Base-by-base conservation (phyloP, 2,888 invertebrate genomes). In the Drosophila vallismaia region DNA sequence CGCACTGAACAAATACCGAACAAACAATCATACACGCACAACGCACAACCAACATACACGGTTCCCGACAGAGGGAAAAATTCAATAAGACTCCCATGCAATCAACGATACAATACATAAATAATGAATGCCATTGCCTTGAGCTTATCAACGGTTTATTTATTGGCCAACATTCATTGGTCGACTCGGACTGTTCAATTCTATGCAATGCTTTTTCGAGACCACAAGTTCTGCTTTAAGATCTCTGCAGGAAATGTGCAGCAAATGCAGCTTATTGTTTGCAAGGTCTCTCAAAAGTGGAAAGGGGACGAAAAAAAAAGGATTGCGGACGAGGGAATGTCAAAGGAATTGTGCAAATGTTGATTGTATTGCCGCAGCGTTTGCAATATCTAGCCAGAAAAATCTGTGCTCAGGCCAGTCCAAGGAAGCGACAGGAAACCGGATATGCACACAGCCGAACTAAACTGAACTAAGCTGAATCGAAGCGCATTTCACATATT, bases 91-190 rank as follows among this genome's bases (percentile, higher is more conserved):
- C 53, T 57, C 40, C 70, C 57, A 72, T 75, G 83, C 88, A 81
- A 81, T 81, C 88, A 88, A 68, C 67, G 79, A 68, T 59, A 66
- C 88, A 81, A 81, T 83, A 88, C 78, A 79, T 79, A 73, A 77
- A 74, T 70, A 88, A 88, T 83, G 88, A 86, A 82, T 88, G 72
- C 84, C 88, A 88, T 67, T 77, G 88, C 88, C 71, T 76, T 68
- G 67, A 71, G 82, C 85, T 86, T 88, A 82, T 82, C 88, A 88
- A 83, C 70, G 88, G 69, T 67, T 88, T 82, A 83, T 83, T 88
- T 82, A 83, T 82, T 82, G 81, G 74, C 59, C 81, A 77, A 59
- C 75, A 71, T 53, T 36, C 49, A 40, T 33, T 31, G 33, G 42
- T 50, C 54, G 50, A 38, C 49, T 40, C 38, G 46, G 45, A 45